These are phyloP conservation scores for Petrocephalus schoutedeni DNA, from an alignment of 2,797 vertebrate genomes.

Conservation along the genomic window DNA sequence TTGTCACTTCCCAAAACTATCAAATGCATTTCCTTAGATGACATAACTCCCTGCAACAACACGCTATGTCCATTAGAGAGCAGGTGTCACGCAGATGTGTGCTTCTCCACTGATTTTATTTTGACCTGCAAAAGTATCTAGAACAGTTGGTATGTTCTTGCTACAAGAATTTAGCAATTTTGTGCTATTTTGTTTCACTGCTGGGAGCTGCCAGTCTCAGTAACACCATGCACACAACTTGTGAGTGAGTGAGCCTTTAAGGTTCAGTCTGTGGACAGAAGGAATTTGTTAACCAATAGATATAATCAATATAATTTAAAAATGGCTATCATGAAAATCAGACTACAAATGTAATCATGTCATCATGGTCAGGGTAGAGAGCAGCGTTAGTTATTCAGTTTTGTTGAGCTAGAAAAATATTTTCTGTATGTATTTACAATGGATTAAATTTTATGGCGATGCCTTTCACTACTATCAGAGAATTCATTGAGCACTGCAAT, in stretches of 20 bases:
- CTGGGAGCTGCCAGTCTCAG: not conserved
- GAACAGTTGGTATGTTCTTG: not conserved
- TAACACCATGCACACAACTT: not conserved
- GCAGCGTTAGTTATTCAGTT: not conserved
- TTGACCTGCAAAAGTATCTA: not conserved
- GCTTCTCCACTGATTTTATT: not conserved
- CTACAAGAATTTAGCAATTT: not conserved
- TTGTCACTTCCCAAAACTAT: not conserved
- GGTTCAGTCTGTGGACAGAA: not conserved
- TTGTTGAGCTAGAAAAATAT: not conserved
- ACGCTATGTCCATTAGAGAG: not conserved
- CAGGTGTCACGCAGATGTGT: not conserved
- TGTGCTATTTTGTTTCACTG: not conserved
- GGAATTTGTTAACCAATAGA: not conserved
- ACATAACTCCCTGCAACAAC: not conserved
- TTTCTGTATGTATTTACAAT: not conserved
- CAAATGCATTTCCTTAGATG: not conserved
- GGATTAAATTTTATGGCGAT: not conserved
- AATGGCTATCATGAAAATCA: not conserved
- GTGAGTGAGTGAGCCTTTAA: not conserved
- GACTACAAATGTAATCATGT: not conserved
- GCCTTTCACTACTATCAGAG: not conserved
- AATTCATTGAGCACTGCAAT: not conserved
- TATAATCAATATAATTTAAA: not conserved
- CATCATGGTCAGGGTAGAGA: not conserved